Evolutionary conservation across 2,888 invertebrate genomes (phyloP).

Genomic region (Congeria kusceri): DNA sequence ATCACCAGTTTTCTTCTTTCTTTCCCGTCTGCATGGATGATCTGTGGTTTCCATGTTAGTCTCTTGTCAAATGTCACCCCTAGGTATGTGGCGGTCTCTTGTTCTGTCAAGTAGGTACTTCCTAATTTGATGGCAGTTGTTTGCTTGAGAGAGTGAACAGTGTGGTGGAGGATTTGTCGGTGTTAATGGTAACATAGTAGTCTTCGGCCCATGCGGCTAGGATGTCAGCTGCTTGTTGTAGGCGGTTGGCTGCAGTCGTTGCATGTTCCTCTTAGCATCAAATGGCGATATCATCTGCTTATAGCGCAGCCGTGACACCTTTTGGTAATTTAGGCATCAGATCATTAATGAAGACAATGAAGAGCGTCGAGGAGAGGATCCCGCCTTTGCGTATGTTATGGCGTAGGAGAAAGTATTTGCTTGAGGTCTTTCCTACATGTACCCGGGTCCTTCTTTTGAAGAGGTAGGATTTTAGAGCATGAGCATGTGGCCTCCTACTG

Average conservation of each 20-base stretch:
- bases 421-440: too few relatives aligned
- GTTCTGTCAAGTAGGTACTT: conserved; percentile 3
- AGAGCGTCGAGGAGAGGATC: background rate
- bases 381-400: too few relatives aligned
- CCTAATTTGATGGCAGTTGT: conserved; percentile 9
- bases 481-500: too few relatives aligned
- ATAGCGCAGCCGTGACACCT: background rate
- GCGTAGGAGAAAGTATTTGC: too few relatives aligned
- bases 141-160: conserved; percentile 28
- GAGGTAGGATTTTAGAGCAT: too few relatives aligned
- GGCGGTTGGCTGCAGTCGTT: background rate
- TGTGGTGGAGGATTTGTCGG: conserved; percentile 27
- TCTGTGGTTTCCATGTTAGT: conserved; percentile 43
- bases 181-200: conserved; percentile 38
- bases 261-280: background rate
- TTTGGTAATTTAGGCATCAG: background rate
- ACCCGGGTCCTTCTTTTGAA: too few relatives aligned
- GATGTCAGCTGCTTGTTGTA: conserved; percentile 5
- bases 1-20: conserved; percentile 37
- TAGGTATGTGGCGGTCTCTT: conserved; percentile 31
- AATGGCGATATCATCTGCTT: background rate
- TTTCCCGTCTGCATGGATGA: conserved; percentile 20
- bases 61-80: conserved; percentile 43
- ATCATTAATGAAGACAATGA: background rate
- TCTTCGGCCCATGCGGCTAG: conserved; percentile 17